Percentiles rank a stretch among this genome's conserved stretches.
Conservation (phyloP, 2,888 invertebrate species). For the Xestobium rufovillosum region DNA sequence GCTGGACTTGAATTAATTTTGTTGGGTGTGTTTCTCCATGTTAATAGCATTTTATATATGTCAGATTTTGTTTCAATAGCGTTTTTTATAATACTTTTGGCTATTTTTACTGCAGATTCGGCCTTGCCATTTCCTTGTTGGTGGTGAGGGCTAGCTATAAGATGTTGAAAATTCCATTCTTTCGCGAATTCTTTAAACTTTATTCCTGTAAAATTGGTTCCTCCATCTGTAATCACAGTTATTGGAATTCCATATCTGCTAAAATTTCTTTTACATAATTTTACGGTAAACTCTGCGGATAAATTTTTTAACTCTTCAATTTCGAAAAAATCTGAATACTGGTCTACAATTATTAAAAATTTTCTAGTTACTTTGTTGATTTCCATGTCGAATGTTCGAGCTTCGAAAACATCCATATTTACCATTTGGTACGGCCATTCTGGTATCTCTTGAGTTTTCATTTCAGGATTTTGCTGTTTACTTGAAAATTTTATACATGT, state of each 20-base stretch:
- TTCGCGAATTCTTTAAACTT: too few species aligned
- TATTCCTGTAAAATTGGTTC: slow-evolving; percentile 17
- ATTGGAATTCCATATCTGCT: slow-evolving; percentile 20
- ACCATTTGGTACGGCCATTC: slow-evolving; percentile 19
- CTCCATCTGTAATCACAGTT: too few species aligned
- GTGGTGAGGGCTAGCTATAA: slow-evolving; percentile 22
- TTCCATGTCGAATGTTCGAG: slow-evolving; percentile 1
- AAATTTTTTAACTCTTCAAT: slow-evolving; percentile 24
- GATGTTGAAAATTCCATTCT: slow-evolving; percentile 24
- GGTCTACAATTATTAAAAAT: slow-evolving; percentile 21
- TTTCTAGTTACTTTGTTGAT: slow-evolving; percentile 11
- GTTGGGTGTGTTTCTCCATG: slow-evolving; percentile 25
- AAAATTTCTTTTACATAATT: slow-evolving; percentile 18
- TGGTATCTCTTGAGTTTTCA: slow-evolving; percentile 16
- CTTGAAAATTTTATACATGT: too few species aligned
- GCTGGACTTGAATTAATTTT: slow-evolving; percentile 20
- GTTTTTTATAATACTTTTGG: slow-evolving; percentile 23
- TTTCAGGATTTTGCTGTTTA: too few species aligned
- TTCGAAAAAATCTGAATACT: too few species aligned
- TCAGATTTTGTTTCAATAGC: slow-evolving; percentile 14
- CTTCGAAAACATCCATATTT: slow-evolving; percentile 17
- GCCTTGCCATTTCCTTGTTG: slow-evolving; percentile 24
- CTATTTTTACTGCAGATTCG: slow-evolving; percentile 25
- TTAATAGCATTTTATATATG: slow-evolving; percentile 19
- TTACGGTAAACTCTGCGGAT: slow-evolving; percentile 14